Percentiles rank a stretch among this genome's conserved stretches.
These are phyloP conservation scores for Naja naja DNA, from an alignment of 2,113 vertebrate genomes.

Conservation along the genomic window DNA sequence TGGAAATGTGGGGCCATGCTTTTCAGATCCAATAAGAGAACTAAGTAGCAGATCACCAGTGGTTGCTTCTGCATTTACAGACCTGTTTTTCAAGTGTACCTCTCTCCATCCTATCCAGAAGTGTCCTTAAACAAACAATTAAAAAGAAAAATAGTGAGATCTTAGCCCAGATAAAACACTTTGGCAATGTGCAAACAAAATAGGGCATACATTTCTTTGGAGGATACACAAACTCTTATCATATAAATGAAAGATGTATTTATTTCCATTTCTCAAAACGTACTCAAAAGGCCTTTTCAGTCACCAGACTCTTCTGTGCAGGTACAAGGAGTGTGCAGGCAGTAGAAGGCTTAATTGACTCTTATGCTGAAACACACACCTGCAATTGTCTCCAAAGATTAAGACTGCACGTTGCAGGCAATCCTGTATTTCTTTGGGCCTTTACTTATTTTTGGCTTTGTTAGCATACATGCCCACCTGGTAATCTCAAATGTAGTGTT, in stretches of 20 bases:
- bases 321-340: neutral
- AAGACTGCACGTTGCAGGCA: neutral
- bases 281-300: neutral
- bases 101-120: slow-evolving; percentile 4
- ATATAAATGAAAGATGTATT: neutral
- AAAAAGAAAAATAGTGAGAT: neutral
- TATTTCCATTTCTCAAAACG: neutral
- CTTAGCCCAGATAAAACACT: neutral
- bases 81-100: neutral
- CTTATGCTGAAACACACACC: neutral
- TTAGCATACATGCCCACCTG: too few species aligned
- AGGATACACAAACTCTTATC: neutral
- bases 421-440: too few species aligned
- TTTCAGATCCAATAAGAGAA: neutral
- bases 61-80: neutral
- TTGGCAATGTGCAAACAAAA: neutral
- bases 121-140: neutral
- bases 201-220: neutral
- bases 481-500: neutral
- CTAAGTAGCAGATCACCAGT: neutral
- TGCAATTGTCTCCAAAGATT: neutral
- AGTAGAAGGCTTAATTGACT: neutral
- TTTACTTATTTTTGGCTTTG: neutral
- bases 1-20: neutral
- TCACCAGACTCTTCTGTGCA: neutral